These are phyloP conservation scores for Nezara viridula DNA, from an alignment of 2,888 invertebrate species.

Conservation along the genomic window DNA sequence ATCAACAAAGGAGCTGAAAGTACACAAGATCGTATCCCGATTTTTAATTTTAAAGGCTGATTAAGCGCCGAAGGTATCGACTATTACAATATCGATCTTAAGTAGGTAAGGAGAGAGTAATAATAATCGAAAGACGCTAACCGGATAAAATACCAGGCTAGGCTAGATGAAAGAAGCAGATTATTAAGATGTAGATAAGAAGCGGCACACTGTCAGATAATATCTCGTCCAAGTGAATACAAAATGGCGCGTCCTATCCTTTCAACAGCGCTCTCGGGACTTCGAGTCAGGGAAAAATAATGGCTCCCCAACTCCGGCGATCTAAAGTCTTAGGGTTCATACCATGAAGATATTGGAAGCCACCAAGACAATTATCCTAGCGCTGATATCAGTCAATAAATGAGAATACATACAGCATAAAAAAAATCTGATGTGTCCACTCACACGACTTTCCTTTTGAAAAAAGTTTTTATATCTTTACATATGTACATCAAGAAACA, in stretches of 20 bases:
- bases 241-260: not conserved
- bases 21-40: too few relatives aligned
- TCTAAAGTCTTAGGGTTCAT: not conserved
- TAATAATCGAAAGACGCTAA: not conserved
- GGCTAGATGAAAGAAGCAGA: not conserved
- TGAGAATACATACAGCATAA: too few relatives aligned
- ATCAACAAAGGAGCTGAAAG: too few relatives aligned
- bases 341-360: not conserved
- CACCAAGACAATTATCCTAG: too few relatives aligned
- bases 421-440: too few relatives aligned
- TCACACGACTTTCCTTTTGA: too few relatives aligned
- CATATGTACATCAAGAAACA: too few relatives aligned
- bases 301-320: not conserved
- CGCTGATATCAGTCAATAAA: too few relatives aligned
- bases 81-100: not conserved
- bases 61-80: too few relatives aligned
- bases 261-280: not conserved
- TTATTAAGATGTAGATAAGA: not conserved
- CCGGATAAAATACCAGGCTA: not conserved
- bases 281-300: not conserved
- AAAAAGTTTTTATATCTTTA: too few relatives aligned
- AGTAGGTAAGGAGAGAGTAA: not conserved
- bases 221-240: not conserved
- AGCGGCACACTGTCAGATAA: not conserved
- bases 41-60: too few relatives aligned